A percentile compares a stretch with the other conserved stretches of the same genome.
These are phyloP conservation scores for Lasioglossum baleicum DNA, from an alignment of 1,140 invertebrate genomes.

Conservation along the genomic window DNA sequence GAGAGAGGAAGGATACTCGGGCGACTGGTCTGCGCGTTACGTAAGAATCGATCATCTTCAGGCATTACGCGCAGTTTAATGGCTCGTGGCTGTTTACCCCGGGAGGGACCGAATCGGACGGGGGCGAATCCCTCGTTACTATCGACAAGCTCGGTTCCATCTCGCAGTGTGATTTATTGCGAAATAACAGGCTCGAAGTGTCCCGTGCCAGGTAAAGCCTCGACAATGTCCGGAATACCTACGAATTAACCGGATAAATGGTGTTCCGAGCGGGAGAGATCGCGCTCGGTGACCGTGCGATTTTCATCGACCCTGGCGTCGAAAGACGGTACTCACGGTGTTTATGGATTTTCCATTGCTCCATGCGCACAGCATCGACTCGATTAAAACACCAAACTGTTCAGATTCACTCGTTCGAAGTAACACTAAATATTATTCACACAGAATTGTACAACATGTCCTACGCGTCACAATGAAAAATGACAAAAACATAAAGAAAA, in stretches of 20 bases:
- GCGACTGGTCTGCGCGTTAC: constrained; percentile 3
- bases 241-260: constrained; percentile 63
- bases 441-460: neutral
- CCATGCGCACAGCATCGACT: neutral
- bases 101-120: constrained; percentile 21
- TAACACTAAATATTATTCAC: neutral
- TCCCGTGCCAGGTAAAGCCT: constrained; percentile 55
- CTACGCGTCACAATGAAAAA: too few species aligned
- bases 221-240: constrained; percentile 60
- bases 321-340: neutral
- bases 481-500: too few species aligned
- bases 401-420: neutral
- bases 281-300: constrained; percentile 27
- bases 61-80: constrained; percentile 54
- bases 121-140: constrained; percentile 48
- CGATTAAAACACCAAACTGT: neutral
- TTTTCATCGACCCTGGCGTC: constrained; percentile 13
- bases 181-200: constrained; percentile 69
- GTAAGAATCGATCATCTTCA: constrained; percentile 60
- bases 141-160: constrained; percentile 51
- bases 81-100: constrained; percentile 52
- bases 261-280: constrained; percentile 5
- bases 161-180: constrained; percentile 67
- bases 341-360: neutral
- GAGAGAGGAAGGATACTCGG: too few species aligned